Conservation (phyloP, 2,113 vertebrate genomes). For the Scopus umbretta region DNA sequence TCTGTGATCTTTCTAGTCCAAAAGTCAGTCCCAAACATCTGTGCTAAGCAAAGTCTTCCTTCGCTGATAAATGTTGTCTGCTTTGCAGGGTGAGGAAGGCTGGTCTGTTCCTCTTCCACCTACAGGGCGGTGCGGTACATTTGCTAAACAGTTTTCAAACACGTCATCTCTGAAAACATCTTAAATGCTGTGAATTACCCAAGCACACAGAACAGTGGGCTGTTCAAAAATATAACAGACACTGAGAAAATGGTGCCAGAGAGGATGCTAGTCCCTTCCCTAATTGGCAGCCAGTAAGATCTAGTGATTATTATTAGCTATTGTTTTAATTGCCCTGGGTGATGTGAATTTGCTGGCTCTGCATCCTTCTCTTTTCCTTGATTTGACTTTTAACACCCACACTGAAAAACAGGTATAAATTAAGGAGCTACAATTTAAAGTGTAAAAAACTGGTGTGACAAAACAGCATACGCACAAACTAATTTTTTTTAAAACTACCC, state of each 20-base stretch:
- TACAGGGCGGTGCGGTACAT: accelerated
- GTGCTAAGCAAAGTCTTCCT: background rate
- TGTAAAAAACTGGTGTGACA: background rate
- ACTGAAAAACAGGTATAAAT: background rate
- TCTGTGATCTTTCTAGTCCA: background rate
- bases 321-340: background rate
- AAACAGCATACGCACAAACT: background rate
- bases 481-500: background rate
- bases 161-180: background rate
- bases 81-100: background rate
- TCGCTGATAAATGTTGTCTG: background rate
- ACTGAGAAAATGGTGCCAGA: background rate
- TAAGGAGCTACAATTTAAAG: background rate
- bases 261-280: background rate
- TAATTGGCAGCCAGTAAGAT: background rate
- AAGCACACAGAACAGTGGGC: background rate
- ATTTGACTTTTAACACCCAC: background rate
- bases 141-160: background rate
- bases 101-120: background rate
- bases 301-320: background rate
- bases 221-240: background rate
- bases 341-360: background rate
- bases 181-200: accelerated
- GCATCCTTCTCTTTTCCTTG: background rate
- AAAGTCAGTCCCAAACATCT: background rate